phyloP scores from a whole-genome alignment of 2,888 invertebrate species.

The Protophormia terraenovae region DNA sequence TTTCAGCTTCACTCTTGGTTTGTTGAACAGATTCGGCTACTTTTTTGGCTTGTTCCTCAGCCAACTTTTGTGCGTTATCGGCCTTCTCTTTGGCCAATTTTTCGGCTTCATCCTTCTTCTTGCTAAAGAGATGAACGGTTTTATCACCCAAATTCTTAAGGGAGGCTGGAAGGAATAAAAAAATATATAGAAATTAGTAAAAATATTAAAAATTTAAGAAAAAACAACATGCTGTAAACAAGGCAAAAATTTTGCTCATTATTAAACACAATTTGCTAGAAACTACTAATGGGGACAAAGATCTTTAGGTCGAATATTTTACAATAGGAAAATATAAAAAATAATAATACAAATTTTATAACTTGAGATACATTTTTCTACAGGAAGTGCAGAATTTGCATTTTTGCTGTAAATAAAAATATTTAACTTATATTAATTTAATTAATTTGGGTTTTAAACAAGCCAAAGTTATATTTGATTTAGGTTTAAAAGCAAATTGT shows the following conservation, averaged over 20 bases:
- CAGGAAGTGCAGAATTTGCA: too few relatives aligned
- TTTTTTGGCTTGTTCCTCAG: constrained; percentile 85
- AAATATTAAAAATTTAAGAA: background rate
- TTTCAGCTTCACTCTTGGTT: constrained; percentile 83
- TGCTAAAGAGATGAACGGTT: constrained; percentile 87
- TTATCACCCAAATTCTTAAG: constrained; percentile 88
- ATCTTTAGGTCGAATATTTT: too few relatives aligned
- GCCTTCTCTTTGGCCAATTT: constrained; percentile 85
- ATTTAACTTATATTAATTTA: too few relatives aligned
- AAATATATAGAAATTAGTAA: background rate
- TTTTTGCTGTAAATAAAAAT: too few relatives aligned
- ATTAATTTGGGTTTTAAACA: too few relatives aligned
- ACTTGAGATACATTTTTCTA: too few relatives aligned
- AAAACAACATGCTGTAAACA: constrained; percentile 24
- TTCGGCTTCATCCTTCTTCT: constrained; percentile 88
- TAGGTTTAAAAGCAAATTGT: too few relatives aligned
- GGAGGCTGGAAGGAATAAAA: constrained; percentile 82
- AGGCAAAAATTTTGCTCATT: background rate
- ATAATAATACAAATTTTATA: too few relatives aligned
- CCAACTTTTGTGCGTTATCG: constrained; percentile 84
- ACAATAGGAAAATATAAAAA: too few relatives aligned
- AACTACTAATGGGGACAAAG: too few relatives aligned
- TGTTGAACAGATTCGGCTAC: constrained; percentile 84
- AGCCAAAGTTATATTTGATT: too few relatives aligned
- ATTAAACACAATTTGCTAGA: too few relatives aligned